Conservation (phyloP, 2,797 vertebrate species). For the Falco concolor region DNA sequence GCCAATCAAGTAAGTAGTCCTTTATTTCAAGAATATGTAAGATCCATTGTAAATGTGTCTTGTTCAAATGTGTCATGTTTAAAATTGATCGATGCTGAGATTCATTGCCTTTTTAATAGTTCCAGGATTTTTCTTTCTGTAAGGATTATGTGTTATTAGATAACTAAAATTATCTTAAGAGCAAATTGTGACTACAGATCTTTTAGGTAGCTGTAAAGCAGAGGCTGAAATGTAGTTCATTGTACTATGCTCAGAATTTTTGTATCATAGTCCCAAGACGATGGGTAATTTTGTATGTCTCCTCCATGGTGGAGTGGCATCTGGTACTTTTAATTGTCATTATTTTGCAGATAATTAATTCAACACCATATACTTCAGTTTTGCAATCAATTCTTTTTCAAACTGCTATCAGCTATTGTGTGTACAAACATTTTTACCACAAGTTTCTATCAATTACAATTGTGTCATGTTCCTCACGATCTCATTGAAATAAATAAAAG, state of each 20-base stretch:
- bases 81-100: not conserved
- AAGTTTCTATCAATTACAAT: not conserved
- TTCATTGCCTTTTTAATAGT: not conserved
- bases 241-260: not conserved
- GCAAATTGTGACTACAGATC: not conserved
- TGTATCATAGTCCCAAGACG: not conserved
- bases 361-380: not conserved
- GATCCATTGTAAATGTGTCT: not conserved
- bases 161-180: not conserved
- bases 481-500: not conserved
- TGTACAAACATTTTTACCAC: not conserved
- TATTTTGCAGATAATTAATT: not conserved
- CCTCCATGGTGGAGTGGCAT: not conserved
- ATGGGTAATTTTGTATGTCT: not conserved
- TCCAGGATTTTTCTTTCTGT: not conserved
- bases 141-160: not conserved
- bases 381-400: not conserved
- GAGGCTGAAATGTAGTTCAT: not conserved
- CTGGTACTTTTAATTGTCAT: not conserved
- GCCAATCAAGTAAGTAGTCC: constrained; percentile 89
- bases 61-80: not conserved
- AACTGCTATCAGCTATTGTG: not conserved
- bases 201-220: not conserved
- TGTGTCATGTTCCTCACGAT: not conserved
- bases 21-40: not conserved